Evolutionary conservation across 2,888 invertebrate genomes (phyloP), one percentile per base, ranked within the genome.

Genomic region (Drosophila diplacantha): DNA sequence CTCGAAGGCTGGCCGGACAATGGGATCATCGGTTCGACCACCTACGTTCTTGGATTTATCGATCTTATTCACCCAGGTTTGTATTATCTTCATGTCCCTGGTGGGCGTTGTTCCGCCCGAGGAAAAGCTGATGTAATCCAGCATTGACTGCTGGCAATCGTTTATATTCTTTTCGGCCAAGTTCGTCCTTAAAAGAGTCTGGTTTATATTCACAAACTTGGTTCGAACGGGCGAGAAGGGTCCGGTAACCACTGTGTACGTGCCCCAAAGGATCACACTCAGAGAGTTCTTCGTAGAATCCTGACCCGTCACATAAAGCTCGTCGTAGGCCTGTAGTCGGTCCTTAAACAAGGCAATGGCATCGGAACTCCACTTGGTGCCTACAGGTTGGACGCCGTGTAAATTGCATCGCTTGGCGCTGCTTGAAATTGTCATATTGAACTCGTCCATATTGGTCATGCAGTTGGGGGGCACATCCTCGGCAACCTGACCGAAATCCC

Each of bases 401-500:
- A 96, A 85, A 82, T 93, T 92, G 67, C 95, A 93, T 71, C 91
- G 91, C 22, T 92, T 89, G 0, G 92, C 91, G 0, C 91, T 91
- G 61, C 91, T 90, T 0, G 91, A 90, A 1, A 90, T 85, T 0
- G 86, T 84, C 8, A 86, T 81, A 67, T 93, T 93, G 9, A 89
- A 85, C 0, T 87, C 75, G 12, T 89, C 84, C 5, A 94, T 87
- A 3, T 0, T 81, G 51, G 0, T 86, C 83, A 14, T 93, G 89
- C 1, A 87, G 88, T 69, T 91, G 90, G 9, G 5, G 3, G 22
- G 7, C 2, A 80, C 55, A 11, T 20, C 38, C 4, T 9, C 26
- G 3, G 89, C 87, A 44, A 88, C 88, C 0, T 92, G 92, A 68
- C 92, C 91, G 47, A 84, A 70, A 80, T 96, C 96, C 16, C 92